Percentiles rank a stretch among this genome's conserved stretches.
Evolutionary conservation across 2,888 invertebrate genomes (phyloP).

Genomic region (Cheilosia scutellata): DNA sequence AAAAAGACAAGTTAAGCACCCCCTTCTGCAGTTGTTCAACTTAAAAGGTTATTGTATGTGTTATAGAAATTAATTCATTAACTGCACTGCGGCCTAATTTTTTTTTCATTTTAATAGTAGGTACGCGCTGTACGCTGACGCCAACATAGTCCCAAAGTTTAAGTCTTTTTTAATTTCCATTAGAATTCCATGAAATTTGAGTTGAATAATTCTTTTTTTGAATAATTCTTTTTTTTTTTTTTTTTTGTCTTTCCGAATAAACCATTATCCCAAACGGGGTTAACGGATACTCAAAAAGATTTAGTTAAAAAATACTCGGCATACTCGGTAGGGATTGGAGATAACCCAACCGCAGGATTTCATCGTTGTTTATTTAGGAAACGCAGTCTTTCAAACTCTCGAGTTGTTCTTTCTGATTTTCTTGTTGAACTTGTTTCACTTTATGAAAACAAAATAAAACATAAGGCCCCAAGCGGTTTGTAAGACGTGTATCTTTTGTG

Average conservation of each 20-base stretch:
- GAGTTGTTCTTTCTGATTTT: conserved; percentile 2
- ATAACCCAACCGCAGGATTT: conserved; percentile 4
- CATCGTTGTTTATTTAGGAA: conserved; percentile 2
- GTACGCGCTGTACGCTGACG: no score
- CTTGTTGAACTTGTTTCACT: background rate
- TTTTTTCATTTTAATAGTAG: no score
- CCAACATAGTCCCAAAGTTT: no score
- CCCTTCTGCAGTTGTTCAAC: no score
- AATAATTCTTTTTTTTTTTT: background rate
- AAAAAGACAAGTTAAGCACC: no score
- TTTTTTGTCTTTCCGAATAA: background rate
- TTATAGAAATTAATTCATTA: no score
- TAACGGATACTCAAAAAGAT: conserved; percentile 1
- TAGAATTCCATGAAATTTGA: no score
- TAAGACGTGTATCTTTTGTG: background rate
- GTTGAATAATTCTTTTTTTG: background rate
- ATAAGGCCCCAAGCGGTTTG: no score
- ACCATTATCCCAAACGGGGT: background rate
- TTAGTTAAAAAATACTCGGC: background rate
- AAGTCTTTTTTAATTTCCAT: no score
- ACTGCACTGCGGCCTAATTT: no score
- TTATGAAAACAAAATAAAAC: no score
- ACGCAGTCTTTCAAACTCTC: background rate
- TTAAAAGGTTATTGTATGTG: no score
- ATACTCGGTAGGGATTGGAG: background rate